Evolutionary conservation across 2,888 invertebrate species (phyloP), one percentile per base, ranked within the genome.

Genomic region (Lapara coniferarum): DNA sequence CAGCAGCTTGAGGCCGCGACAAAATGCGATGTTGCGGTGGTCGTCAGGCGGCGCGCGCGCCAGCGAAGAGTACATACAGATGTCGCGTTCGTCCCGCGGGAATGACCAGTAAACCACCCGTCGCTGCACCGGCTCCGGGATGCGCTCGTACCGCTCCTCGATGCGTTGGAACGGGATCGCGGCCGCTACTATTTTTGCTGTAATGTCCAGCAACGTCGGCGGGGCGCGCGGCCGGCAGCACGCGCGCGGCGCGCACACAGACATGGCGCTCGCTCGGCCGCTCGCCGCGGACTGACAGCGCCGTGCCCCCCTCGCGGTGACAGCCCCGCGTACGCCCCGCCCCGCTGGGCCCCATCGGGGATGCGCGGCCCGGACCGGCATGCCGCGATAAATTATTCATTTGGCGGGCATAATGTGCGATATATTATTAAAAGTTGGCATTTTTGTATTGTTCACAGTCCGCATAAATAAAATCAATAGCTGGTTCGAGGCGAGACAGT

Each of bases 81-180:
- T 97, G 93, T 97, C 97, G 85, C 96, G 95, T 91, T 97, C 97
- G 87, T 97, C 96, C 83, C 97, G 94, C 78, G 97, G 98, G 93
- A 97, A 97, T 76, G 97, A 97, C 97, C 97, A 97, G 94, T 95
- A 97, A 85, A 97, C 97, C 89, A 97, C 97, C 85, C 97, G 95
- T 79, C 97, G 95, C 91, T 97, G 97, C 88, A 97, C 97, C 77
- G 97, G 97, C 89, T 97, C 97, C 78, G 97, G 98, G 89, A 98
- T 97, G 82, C 97, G 95, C 88, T 97, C 96, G 90, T 97, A 97
- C 77, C 97, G 95, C 89, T 97, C 97, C 91, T 97, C 97, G 85
- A 98, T 97, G 81, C 96, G 95, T 89, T 97, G 97, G 92, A 97
- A 97, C 75, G 97, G 97, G 82, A 97, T 96, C 88, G 96, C 96